A percentile compares a stretch with the other conserved stretches of the same genome.
These are phyloP conservation scores for Mirza zaza DNA, from an alignment of 2,113 vertebrate species.

Conservation along the genomic window DNA sequence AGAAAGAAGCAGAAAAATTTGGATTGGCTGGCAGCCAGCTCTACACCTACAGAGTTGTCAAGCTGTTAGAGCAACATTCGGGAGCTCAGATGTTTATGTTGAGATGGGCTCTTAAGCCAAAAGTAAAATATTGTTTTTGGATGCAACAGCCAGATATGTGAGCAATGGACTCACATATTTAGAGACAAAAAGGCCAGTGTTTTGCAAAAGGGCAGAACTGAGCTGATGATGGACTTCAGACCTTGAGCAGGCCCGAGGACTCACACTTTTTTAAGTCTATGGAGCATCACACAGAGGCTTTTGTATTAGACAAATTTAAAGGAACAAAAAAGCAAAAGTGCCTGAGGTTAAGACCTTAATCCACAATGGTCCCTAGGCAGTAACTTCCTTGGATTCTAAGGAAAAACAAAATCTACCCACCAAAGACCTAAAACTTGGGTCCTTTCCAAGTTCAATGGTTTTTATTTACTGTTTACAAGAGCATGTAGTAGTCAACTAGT, in stretches of 20 bases:
- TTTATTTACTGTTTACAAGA: not conserved
- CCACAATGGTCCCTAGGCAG: not conserved
- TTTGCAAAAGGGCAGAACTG: conserved; percentile 46
- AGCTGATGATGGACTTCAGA: not conserved
- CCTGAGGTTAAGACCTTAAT: not conserved
- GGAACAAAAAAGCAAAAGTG: not conserved
- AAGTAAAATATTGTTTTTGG: conserved; percentile 76
- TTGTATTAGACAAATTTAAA: not conserved
- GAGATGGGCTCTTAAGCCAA: conserved; percentile 72
- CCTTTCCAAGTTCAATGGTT: not conserved
- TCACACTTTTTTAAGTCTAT: not conserved
- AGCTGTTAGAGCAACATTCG: conserved; percentile 69
- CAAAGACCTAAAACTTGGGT: not conserved
- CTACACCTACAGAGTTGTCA: conserved; percentile 76
- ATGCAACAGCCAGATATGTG: conserved; percentile 61
- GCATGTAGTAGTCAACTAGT: not conserved
- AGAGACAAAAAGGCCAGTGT: conserved; percentile 76
- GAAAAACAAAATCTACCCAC: not conserved
- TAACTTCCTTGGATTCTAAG: not conserved
- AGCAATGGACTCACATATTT: conserved; percentile 11
- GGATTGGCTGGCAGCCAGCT: conserved; percentile 76
- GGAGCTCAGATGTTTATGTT: conserved; percentile 75
- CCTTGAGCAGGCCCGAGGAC: not conserved
- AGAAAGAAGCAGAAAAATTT: conserved; percentile 81
- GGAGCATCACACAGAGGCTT: not conserved